Evolutionary conservation across 1,140 invertebrate species (phyloP).

Genomic region (Bombus consobrinus): DNA sequence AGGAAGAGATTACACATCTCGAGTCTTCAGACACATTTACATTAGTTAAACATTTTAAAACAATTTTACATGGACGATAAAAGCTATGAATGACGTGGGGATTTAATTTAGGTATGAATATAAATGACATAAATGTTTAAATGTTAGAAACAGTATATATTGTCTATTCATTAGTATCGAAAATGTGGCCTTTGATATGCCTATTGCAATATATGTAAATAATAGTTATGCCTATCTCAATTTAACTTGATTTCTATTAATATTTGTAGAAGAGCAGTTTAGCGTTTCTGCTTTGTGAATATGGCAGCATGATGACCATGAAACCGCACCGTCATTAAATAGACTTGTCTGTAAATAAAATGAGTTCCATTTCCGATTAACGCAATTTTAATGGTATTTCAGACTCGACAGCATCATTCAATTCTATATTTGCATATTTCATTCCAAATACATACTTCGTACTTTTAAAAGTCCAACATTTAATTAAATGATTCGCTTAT

Average conservation of each 20-base stretch:
- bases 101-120: too few relatives aligned
- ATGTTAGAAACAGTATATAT: background rate
- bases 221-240: background rate
- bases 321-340: slow-evolving; percentile 9
- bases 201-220: background rate
- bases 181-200: background rate
- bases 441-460: background rate
- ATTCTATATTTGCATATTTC: background rate
- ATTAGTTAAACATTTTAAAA: too few relatives aligned
- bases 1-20: background rate
- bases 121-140: background rate
- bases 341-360: slow-evolving; percentile 12
- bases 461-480: background rate
- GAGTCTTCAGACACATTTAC: too few relatives aligned
- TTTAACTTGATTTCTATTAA: background rate
- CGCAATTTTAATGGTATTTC: background rate
- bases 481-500: background rate
- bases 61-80: background rate
- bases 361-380: background rate
- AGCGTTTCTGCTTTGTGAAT: background rate
- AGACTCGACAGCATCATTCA: background rate
- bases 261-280: background rate
- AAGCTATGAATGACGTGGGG: background rate
- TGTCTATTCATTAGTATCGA: background rate
- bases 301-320: background rate